Conservation (phyloP, 2,113 vertebrate genomes). For the Hypanus sabinus region DNA sequence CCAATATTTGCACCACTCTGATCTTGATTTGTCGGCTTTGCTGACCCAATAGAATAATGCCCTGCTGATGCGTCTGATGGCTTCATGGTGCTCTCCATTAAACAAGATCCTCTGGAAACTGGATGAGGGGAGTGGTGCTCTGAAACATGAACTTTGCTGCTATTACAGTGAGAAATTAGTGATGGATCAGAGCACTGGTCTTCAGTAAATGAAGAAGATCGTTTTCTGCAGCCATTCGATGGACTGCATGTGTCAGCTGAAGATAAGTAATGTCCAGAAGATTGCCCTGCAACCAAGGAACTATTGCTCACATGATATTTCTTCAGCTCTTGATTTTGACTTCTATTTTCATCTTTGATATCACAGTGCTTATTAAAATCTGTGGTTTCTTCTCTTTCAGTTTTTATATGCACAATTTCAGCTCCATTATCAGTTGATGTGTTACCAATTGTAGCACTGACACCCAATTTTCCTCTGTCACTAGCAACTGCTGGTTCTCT, state of each 20-base stretch:
- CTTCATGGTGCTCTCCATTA: background rate
- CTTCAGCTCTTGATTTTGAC: background rate
- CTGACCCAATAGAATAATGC: background rate
- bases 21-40: background rate
- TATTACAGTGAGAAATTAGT: background rate
- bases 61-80: background rate
- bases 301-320: background rate
- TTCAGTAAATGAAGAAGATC: background rate
- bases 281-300: background rate
- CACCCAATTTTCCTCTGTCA: background rate
- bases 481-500: background rate
- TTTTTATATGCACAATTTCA: conserved; percentile 24
- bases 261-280: background rate
- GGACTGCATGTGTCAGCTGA: background rate
- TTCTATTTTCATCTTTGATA: background rate
- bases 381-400: conserved; percentile 19
- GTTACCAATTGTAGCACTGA: background rate
- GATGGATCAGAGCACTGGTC: background rate
- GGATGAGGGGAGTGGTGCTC: conserved; percentile 3
- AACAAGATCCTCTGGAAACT: background rate
- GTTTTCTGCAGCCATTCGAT: conserved; percentile 17
- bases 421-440: background rate
- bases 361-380: background rate
- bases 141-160: conserved; percentile 10
- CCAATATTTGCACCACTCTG: background rate